Evolutionary conservation across 2,113 vertebrate genomes (phyloP).

Genomic region (Spheniscus mendiculus): DNA sequence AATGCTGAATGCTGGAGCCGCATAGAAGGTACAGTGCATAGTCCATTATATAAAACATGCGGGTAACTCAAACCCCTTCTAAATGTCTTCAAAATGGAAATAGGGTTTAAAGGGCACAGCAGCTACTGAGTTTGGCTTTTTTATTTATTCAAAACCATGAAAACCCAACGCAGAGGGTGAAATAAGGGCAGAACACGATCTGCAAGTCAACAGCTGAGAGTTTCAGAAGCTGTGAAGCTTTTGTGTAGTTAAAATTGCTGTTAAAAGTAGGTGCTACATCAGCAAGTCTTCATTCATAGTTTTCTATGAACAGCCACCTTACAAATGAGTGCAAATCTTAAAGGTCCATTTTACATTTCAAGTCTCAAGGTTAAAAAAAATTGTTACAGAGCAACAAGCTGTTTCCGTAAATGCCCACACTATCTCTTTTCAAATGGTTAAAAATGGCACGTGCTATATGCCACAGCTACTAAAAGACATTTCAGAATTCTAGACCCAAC

Average conservation of each 20-base stretch:
- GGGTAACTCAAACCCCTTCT: constrained; percentile 32
- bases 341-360: constrained; percentile 72
- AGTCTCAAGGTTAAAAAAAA: constrained; percentile 71
- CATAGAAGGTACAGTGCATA: constrained; percentile 24
- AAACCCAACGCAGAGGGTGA: constrained; percentile 55
- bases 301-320: constrained; percentile 65
- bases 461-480: constrained; percentile 65
- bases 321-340: constrained; percentile 72
- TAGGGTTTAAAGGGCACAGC: constrained; percentile 50
- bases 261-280: constrained; percentile 68
- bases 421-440: constrained; percentile 60
- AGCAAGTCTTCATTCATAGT: constrained; percentile 62
- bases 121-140: constrained; percentile 66
- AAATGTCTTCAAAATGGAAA: constrained; percentile 18
- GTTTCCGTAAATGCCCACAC: constrained; percentile 68
- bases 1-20: not conserved
- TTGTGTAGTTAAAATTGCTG: constrained; percentile 63
- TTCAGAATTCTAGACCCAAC: constrained; percentile 59
- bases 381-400: constrained; percentile 64
- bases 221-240: constrained; percentile 54
- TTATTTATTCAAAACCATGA: constrained; percentile 50
- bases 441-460: constrained; percentile 62
- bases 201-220: constrained; percentile 59
- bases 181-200: constrained; percentile 51
- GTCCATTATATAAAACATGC: constrained; percentile 51